These are phyloP conservation scores for Minunthozetes semirufus DNA, from an alignment of 2,888 invertebrate species.

Conservation along the genomic window DNA sequence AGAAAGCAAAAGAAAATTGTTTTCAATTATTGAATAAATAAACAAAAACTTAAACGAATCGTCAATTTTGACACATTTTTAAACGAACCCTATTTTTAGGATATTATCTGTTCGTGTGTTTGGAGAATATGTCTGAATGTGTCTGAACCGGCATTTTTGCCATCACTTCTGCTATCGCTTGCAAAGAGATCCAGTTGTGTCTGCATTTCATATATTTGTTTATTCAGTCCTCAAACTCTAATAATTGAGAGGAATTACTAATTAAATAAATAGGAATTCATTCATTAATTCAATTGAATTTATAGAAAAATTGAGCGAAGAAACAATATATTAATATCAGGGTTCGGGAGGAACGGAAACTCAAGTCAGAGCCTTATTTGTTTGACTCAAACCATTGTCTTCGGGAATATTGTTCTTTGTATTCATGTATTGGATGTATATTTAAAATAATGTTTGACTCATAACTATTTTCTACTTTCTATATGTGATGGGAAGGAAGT, in stretches of 20 bases:
- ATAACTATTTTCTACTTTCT: neutral
- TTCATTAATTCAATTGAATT: neutral
- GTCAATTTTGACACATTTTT: neutral
- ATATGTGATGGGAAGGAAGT: neutral
- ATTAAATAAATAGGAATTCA: neutral
- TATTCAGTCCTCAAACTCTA: too few species aligned
- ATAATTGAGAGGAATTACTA: neutral
- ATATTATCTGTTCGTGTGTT: neutral
- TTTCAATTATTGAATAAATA: neutral
- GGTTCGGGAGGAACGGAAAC: neutral
- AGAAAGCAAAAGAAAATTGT: neutral
- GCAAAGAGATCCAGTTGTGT: too few species aligned
- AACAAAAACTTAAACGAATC: neutral
- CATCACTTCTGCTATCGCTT: neutral
- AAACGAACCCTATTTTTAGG: neutral
- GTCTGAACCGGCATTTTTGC: too few species aligned
- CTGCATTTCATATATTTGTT: too few species aligned
- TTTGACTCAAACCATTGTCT: neutral
- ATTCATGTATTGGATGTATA: neutral
- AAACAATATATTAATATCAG: neutral
- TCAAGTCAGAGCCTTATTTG: neutral
- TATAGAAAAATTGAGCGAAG: neutral
- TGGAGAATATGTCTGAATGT: neutral
- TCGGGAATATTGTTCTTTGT: neutral
- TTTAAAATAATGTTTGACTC: neutral